These are phyloP conservation scores for Polydesmus complanatus DNA, from an alignment of 2,888 invertebrate genomes.

Conservation along the genomic window DNA sequence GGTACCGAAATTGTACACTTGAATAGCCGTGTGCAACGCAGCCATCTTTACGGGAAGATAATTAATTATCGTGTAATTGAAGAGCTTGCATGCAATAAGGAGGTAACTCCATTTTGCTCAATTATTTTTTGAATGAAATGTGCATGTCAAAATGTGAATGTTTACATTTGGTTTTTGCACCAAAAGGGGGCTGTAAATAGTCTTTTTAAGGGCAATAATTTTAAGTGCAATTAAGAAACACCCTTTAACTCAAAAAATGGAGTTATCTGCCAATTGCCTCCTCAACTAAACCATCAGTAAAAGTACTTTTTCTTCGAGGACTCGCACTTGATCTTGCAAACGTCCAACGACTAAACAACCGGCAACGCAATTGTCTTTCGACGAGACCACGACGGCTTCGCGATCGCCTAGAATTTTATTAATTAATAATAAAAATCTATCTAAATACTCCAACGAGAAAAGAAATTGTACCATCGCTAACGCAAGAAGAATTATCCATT, in stretches of 20 bases:
- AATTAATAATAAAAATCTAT: no score
- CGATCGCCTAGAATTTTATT: constrained; percentile 9
- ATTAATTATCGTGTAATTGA: not conserved
- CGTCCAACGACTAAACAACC: constrained; percentile 47
- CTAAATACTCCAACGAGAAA: no score
- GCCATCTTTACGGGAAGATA: constrained; percentile 38
- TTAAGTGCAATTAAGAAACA: no score
- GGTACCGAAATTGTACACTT: constrained; percentile 39
- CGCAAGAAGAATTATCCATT: constrained; percentile 45
- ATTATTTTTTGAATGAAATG: not conserved
- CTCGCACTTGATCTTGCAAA: constrained; percentile 32
- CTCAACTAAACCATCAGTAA: no score
- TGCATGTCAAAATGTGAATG: constrained; percentile 1
- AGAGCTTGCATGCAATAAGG: no score
- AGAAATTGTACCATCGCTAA: not conserved
- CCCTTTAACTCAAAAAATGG: no score
- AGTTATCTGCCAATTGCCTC: no score
- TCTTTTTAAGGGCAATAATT: no score
- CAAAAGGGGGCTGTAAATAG: no score
- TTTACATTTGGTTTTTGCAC: no score
- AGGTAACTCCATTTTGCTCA: no score
- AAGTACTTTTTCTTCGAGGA: constrained; percentile 20
- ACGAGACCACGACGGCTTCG: constrained; percentile 27
- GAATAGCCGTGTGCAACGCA: constrained; percentile 40
- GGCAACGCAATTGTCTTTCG: constrained; percentile 43